A percentile compares a stretch with the other conserved stretches of the same genome.
Evolutionary conservation across 2,797 vertebrate species (phyloP).

Genomic region (Schizothorax lantsangensis): DNA sequence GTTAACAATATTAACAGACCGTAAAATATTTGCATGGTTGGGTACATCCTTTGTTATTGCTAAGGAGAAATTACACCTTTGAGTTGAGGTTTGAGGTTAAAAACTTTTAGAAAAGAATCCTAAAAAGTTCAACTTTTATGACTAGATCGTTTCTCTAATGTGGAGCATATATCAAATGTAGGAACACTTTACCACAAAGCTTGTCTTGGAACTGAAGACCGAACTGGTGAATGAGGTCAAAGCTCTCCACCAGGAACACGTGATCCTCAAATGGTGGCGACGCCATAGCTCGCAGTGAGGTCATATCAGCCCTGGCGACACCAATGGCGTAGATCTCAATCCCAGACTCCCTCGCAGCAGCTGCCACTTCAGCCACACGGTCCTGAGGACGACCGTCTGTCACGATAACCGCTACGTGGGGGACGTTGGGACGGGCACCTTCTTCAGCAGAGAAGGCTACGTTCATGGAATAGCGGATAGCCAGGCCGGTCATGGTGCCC

Average conservation of each 20-base stretch:
- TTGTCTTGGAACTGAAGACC: slow-evolving; percentile 94
- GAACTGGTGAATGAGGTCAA: slow-evolving; percentile 94
- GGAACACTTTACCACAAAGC: slow-evolving; percentile 81
- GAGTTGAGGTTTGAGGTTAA: slow-evolving; percentile 9
- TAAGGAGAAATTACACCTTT: neutral
- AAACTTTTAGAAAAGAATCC: neutral
- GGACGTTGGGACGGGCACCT: slow-evolving; percentile 87
- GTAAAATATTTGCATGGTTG: neutral
- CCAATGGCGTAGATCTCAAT: slow-evolving; percentile 96
- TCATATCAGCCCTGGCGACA: slow-evolving; percentile 93
- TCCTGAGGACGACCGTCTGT: slow-evolving; percentile 97
- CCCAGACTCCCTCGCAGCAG: slow-evolving; percentile 86
- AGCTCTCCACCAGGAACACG: slow-evolving; percentile 95
- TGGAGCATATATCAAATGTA: neutral
- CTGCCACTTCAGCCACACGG: slow-evolving; percentile 91
- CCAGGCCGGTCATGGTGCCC: slow-evolving; percentile 97
- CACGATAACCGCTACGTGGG: slow-evolving; percentile 90
- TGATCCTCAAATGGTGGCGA: slow-evolving; percentile 92
- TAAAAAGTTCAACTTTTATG: neutral
- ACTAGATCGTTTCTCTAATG: neutral
- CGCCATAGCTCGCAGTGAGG: slow-evolving; percentile 93
- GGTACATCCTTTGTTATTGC: neutral
- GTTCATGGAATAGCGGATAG: slow-evolving; percentile 93
- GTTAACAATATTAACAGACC: too few relatives aligned
- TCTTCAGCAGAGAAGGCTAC: slow-evolving; percentile 87